Conservation (phyloP, 2,888 invertebrate species). For the Zygogramma bicolorata region DNA sequence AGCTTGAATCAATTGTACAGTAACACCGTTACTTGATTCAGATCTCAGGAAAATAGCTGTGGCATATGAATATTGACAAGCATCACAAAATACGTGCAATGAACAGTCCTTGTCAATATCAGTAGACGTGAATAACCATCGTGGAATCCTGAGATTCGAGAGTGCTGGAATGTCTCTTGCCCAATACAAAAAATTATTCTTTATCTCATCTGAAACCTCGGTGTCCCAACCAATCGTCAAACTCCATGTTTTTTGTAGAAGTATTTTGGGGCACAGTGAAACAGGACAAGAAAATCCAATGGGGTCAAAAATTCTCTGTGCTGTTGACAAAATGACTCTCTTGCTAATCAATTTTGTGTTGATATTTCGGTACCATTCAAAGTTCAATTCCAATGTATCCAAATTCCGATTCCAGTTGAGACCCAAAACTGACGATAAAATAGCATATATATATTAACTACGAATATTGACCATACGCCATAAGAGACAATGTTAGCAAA, state of each 20-base stretch:
- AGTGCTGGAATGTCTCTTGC: neutral
- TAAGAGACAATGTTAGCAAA: no score
- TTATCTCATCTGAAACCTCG: constrained; percentile 2
- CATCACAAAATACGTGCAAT: no score
- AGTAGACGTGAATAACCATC: no score
- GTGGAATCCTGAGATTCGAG: neutral
- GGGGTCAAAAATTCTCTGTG: neutral
- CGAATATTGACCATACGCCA: no score
- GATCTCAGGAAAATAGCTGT: no score
- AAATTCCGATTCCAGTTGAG: constrained; percentile 30
- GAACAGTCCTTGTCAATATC: no score
- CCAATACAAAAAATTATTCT: neutral
- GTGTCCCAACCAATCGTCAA: neutral
- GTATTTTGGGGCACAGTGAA: constrained; percentile 5
- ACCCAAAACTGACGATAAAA: constrained; percentile 18
- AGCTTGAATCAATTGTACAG: no score
- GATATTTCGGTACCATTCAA: no score
- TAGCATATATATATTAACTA: no score
- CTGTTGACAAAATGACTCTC: neutral
- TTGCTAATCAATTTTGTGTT: constrained; percentile 15
- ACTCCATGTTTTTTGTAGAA: constrained; percentile 6
- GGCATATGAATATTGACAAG: no score
- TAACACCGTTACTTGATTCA: no score
- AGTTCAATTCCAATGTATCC: constrained; percentile 17
- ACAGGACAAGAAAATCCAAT: neutral